These are phyloP conservation scores for Plutomurus gul DNA, from an alignment of 1,140 invertebrate species.

Conservation along the genomic window DNA sequence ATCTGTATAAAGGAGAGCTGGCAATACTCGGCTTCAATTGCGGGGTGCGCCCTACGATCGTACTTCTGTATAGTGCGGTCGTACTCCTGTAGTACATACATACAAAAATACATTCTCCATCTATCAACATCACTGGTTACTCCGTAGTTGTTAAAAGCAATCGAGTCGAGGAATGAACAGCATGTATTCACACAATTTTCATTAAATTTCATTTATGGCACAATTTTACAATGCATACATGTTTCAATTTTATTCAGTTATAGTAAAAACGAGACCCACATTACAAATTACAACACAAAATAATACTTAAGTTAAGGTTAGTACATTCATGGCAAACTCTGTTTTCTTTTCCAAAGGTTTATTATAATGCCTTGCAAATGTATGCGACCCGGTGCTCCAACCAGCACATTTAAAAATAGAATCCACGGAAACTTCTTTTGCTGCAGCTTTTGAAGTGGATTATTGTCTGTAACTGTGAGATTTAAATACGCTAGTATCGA, in stretches of 20 bases:
- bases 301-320: no score
- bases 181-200: background rate
- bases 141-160: background rate
- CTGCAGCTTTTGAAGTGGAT: background rate
- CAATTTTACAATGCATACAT: background rate
- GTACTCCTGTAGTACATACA: background rate
- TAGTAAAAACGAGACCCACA: no score
- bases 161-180: background rate
- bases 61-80: no score
- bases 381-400: background rate
- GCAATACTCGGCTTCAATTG: no score
- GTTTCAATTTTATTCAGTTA: no score
- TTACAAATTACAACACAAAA: no score
- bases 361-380: slow-evolving; percentile 31
- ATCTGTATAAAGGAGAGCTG: no score
- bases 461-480: slow-evolving; percentile 23
- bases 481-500: background rate
- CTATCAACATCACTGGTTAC: background rate
- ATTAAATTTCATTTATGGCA: background rate
- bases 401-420: background rate
- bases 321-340: background rate
- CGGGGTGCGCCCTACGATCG: no score
- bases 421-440: background rate
- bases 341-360: background rate
- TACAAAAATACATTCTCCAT: background rate